Evolutionary conservation across 2,888 invertebrate genomes (phyloP), one percentile per base, ranked within the genome.

Genomic region (Amphipoea oculea): DNA sequence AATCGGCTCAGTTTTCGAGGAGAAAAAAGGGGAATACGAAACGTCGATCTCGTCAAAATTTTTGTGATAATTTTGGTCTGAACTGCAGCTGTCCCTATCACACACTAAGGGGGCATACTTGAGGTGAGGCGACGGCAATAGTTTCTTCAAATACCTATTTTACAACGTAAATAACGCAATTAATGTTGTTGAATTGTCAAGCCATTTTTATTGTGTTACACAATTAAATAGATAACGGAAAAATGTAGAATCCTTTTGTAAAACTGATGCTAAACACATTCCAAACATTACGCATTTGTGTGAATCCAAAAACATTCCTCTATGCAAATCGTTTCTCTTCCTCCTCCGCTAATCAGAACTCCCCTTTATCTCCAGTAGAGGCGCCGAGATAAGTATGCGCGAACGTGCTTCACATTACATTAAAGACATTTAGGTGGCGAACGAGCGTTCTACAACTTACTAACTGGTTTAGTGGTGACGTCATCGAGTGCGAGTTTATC

Each of bases 361-460:
- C 51, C 20, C n/a, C 87, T 69, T 87, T 86, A 81, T 42, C 57
- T 29, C 20, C 9, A 73, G 70, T 57, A 63, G 79, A 84, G 74
- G 76, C 70, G 70, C 45, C 40, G 66, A 87, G 86, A 86, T 84
- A 88, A 87, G 86, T 82, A 78, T 77, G 68, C 81, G 62, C 73
- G 72, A 76, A 82, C 80, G 84, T 79, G 82, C 78, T 78, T 85
- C 71, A 84, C 87, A 86, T 87, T 84, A 84, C 82, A 77, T 86
- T 88, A 79, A 81, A 82, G 79, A 79, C 81, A 73, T 79, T 87
- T 84, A 67, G 62, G 66, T 76, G 45, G 75, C n/a, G 70, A 87
- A 84, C 81, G 81, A 86, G 87, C 72, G 71, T 80, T 69, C 85
- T 83, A 86, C 85, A 68, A 82, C 73, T 83, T 65, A 79, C 74